Evolutionary conservation across 2,888 invertebrate species (phyloP).

Genomic region (Pterostichus niger): DNA sequence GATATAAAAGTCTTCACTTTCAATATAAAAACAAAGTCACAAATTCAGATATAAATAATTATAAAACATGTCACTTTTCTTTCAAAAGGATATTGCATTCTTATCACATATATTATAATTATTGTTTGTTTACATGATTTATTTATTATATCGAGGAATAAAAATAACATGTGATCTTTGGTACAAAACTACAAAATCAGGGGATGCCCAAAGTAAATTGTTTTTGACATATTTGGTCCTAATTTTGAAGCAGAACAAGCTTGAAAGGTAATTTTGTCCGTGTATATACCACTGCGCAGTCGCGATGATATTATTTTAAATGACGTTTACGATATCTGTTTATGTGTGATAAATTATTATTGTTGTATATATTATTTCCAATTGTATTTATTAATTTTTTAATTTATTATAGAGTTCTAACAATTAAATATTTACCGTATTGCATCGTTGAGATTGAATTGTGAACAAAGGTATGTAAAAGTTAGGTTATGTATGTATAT

Average conservation of each 20-base stretch:
- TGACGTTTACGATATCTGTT: slow-evolving; percentile 38
- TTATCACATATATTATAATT: too few relatives aligned
- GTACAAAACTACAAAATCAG: neutral
- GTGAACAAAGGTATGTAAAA: slow-evolving; percentile 14
- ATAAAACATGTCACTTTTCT: too few relatives aligned
- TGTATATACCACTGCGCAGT: slow-evolving; percentile 1
- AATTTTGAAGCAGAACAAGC: neutral
- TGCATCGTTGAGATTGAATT: neutral
- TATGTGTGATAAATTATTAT: slow-evolving; percentile 32
- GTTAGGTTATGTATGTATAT: slow-evolving; percentile 32
- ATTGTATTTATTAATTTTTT: slow-evolving; percentile 26
- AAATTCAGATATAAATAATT: too few relatives aligned
- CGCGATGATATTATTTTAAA: neutral
- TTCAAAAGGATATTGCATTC: too few relatives aligned
- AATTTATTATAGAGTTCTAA: slow-evolving; percentile 20
- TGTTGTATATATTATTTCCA: slow-evolving; percentile 19
- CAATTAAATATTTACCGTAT: slow-evolving; percentile 4
- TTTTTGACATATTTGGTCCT: neutral
- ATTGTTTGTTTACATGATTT: too few relatives aligned
- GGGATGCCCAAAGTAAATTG: slow-evolving; percentile 29
- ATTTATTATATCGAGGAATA: neutral
- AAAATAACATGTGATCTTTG: neutral
- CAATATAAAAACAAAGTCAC: too few relatives aligned
- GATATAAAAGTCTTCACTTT: too few relatives aligned
- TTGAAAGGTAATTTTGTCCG: neutral